Evolutionary conservation across 2,888 invertebrate genomes (phyloP), one percentile per base, ranked within the genome.

Genomic region (Epirrhoe tristata): DNA sequence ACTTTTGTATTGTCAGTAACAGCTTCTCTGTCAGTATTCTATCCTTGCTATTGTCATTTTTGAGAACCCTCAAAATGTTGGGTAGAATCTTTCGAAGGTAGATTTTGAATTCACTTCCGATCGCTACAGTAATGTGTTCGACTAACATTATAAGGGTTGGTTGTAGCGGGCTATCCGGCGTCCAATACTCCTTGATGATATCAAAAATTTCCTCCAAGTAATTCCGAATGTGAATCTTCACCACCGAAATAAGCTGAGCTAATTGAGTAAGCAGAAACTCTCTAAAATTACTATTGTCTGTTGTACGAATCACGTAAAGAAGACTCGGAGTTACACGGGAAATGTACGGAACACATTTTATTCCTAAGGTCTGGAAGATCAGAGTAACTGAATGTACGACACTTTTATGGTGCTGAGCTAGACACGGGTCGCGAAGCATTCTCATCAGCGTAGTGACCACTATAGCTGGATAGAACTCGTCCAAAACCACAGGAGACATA

Each of bases 391-490:
- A 98, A 93, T 98, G 97, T 0, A 99, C 98, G 0, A 99, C 99
- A 93, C 97, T 97, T 0, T 97, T 98, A 83, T 99, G 99, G 83
- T 99, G 98, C 78, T 98, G 97, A 4, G 96, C 95, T 31, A 99
- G 90, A 6, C 97, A 96, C 0, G 98, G 98, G 88, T 99, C 99
- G 0, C 97, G 95, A 43, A 99, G 96, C 66, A 99, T 99, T 75
- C 97, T 95, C 97, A 99, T 98, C 36, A 99, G 93, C 0, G 98
- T 98, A 0, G 98, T 97, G 66, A 99, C 97, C 0, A 99, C 98
- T 69, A 99, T 97, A 0, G 99, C 98, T 7, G 99, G 98, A 91
- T 99, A 99, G 89, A 99, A 99, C 87, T 99, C 99, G 77, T 99
- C 99, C 58, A 99, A 92, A 14, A 96, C 95, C 51, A 95, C 94